These are phyloP conservation scores for Polypterus senegalus DNA, from an alignment of 2,113 vertebrate species.

Conservation along the genomic window DNA sequence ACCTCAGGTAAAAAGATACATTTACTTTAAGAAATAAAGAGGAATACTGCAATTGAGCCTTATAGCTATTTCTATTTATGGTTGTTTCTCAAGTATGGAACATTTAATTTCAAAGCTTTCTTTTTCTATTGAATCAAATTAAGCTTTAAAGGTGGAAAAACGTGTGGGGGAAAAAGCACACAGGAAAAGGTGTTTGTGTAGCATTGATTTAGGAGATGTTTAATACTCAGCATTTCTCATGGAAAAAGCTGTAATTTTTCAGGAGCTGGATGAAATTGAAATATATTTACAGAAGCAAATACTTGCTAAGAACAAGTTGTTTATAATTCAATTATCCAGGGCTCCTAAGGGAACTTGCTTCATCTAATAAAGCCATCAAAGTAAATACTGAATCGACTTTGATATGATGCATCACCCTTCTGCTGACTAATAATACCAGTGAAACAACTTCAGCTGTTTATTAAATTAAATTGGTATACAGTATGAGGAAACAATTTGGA, in stretches of 20 bases:
- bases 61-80: too few species aligned
- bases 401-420: constrained; percentile 19
- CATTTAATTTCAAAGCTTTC: too few species aligned
- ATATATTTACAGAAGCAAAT: constrained; percentile 7
- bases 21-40: too few species aligned
- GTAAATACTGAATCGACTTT: constrained; percentile 2
- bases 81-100: too few species aligned
- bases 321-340: constrained; percentile 30
- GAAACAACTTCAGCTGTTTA: constrained; percentile 20
- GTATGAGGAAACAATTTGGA: constrained; percentile 35
- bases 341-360: constrained; percentile 18
- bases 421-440: constrained; percentile 39
- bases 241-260: neutral
- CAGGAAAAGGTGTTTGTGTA: too few species aligned
- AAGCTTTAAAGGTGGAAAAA: too few species aligned
- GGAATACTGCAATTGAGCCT: too few species aligned
- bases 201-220: neutral
- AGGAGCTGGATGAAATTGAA: constrained; percentile 19
- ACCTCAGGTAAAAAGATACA: too few species aligned
- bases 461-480: constrained; percentile 38
- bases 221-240: constrained; percentile 3
- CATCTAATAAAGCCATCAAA: constrained; percentile 14
- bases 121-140: too few species aligned
- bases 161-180: too few species aligned
- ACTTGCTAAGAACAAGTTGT: constrained; percentile 15